Base-by-base conservation (phyloP, 1,140 invertebrate species). In the Drosophila funebris region DNA sequence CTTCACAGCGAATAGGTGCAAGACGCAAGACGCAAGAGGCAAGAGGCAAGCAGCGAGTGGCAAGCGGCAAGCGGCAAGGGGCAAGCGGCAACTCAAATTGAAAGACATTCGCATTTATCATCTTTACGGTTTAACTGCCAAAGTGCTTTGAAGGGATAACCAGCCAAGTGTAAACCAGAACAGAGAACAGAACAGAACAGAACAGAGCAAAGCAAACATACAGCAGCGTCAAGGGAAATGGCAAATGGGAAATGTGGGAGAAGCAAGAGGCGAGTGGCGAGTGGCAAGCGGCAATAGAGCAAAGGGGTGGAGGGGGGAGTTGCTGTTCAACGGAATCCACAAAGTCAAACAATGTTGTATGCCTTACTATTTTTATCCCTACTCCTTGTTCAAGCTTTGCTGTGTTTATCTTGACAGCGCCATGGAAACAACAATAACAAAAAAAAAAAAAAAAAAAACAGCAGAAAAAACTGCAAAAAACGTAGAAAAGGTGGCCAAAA, bases 121-220 rank as follows among this genome's bases (percentile, higher is more conserved):
- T 87, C 83, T 87, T 87, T 87, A 87, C 82, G 82, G 83, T 79
- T 87, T 87, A 88, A 88, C 78, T 87, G 82, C 78, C 82, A 87
- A 87, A 87, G 78, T 76, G 68, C 81, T 85, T 73, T 79, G 76
- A 72, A 77, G 73, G 70, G 70, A 71, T 66, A 67, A 71, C 41
- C 46, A 76, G 53, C 31, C 54, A 31, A 56, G 58, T 63, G 52
- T 68, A 37, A 64, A 77, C 62, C 64, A 31, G 27, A 75, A 64
- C 36, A 41, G 52, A 56, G 24, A 37, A 63, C 37, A 54, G 36
- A 37, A 13, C 16, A 16, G 11, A 50, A 62, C 13, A 37, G 52
- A 43, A 14, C 18, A 37, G 27, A 67, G 33, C 2, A 41, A 46
- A 52, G 62, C 58, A 69, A 71, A 53, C 61, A 77, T 67, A 70